Conservation (phyloP, 92 coral and sea anemone genomes). For the Zoanthus solanderi region DNA sequence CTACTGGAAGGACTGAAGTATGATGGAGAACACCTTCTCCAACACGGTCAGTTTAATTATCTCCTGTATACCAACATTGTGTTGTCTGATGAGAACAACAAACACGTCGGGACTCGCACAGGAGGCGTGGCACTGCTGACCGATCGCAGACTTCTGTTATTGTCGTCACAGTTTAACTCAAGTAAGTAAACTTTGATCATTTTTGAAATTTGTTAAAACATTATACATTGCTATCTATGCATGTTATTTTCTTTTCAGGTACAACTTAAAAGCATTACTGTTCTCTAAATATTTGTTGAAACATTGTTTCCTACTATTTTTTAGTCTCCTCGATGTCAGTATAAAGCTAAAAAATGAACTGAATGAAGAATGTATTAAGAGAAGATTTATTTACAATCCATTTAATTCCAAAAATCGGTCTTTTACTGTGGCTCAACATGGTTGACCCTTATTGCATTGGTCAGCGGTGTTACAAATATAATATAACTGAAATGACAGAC, state of each 20-base stretch:
- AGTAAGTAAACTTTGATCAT: constrained; percentile 36
- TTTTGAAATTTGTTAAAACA: neutral
- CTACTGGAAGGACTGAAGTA: constrained; percentile 76
- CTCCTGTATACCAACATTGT: constrained; percentile 63
- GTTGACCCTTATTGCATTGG: too few species aligned
- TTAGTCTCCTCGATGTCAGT: too few species aligned
- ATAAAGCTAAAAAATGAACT: too few species aligned
- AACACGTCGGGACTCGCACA: constrained; percentile 29
- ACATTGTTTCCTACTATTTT: too few species aligned
- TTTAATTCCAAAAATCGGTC: too few species aligned
- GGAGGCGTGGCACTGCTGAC: constrained; percentile 87
- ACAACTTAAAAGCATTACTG: too few species aligned
- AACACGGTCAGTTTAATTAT: constrained; percentile 66
- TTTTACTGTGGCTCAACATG: too few species aligned
- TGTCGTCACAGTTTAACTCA: constrained; percentile 82
- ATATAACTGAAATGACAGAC: neutral
- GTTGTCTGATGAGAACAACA: constrained; percentile 64
- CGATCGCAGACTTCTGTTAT: constrained; percentile 75
- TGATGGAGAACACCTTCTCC: constrained; percentile 74
- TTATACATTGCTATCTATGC: neutral
- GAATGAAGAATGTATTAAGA: too few species aligned
- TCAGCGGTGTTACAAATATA: too few species aligned
- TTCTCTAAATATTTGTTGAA: too few species aligned
- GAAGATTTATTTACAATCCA: too few species aligned
- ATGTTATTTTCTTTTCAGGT: too few species aligned